Evolutionary conservation across 2,888 invertebrate species (phyloP), one percentile per base, ranked within the genome.

Genomic region (Elegia similella): DNA sequence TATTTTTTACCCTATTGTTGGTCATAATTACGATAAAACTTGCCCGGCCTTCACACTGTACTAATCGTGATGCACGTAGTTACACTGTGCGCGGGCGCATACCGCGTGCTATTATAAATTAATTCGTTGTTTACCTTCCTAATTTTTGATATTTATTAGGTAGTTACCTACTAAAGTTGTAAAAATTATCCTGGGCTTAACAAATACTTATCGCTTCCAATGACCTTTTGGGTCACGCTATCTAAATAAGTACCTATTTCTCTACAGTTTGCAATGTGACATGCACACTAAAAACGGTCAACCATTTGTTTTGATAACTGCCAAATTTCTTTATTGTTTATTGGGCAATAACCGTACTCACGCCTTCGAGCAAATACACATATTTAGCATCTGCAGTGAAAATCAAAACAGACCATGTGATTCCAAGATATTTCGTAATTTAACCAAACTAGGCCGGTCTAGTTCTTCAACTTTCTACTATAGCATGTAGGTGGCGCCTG

Each of bases 381-480:
- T 62, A 67, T 69, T 73, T 69, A 15, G 65, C 70, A 66, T 68
- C 58, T 66, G 69, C 64, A 62, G 77, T 77, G 79, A 81, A 82
- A 80, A 81, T 74, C 75, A 75, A 80, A 81, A 82, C 68, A 75
- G 65, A 72, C 65, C 66, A 67, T 73, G 68, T 72, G 73, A 77
- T 75, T 78, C 73, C 70, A 68, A 74, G 70, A 72, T 68, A 73
- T 76, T 78, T 76, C 73, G 79, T 78, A 76, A 82, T 82, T 77
- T 72, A 63, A 72, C 75, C 73, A 76, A 84, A 81, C 80, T 78
- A 72, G 82, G 79, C 75, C 78, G 80, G 72, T 85, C 87, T 84
- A 88, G 87, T 88, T 88, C 81, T 78, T 82, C 86, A 86, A 88
- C 90, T 90, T 90, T 90, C 90, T 89, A 88, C 81, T 67, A 74